Conservation (phyloP, 2,888 invertebrate genomes). For the Acanthoscelides obtectus region DNA sequence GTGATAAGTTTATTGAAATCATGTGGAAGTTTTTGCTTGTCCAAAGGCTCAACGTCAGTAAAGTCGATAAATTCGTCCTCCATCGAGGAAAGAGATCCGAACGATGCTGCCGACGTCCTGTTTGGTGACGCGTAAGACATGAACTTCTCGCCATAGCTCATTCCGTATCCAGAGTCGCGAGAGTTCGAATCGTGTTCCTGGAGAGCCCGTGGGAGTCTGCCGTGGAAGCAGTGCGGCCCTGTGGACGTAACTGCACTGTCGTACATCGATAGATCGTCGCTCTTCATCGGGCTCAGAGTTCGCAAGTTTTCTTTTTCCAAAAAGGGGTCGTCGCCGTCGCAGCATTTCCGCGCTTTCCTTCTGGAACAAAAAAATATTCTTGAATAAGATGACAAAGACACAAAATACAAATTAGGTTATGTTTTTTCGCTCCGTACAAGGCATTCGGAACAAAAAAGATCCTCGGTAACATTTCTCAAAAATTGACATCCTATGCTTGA, state of each 20-base stretch:
- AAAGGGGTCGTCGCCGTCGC: conserved; percentile 21
- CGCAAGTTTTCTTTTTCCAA: conserved; percentile 39
- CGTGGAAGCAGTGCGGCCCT: conserved; percentile 33
- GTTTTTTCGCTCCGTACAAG: too few relatives aligned
- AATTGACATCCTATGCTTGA: too few relatives aligned
- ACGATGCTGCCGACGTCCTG: conserved; percentile 33
- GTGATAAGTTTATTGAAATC: conserved; percentile 57
- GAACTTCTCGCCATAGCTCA: conserved; percentile 40
- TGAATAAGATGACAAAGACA: too few relatives aligned
- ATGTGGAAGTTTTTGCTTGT: conserved; percentile 48
- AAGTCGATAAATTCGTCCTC: conserved; percentile 64
- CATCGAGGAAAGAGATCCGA: conserved; percentile 56
- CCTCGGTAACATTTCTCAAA: too few relatives aligned
- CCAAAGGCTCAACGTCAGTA: conserved; percentile 55
- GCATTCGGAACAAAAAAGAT: too few relatives aligned
- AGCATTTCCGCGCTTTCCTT: conserved; percentile 12
- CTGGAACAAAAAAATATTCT: conserved; percentile 12
- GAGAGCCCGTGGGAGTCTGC: conserved; percentile 42
- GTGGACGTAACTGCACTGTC: conserved; percentile 33
- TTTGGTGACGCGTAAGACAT: conserved; percentile 34
- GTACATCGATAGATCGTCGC: conserved; percentile 42
- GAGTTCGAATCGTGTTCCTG: conserved; percentile 56
- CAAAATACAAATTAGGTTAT: too few relatives aligned
- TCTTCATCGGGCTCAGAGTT: conserved; percentile 35
- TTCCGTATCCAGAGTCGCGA: conserved; percentile 56